Percentiles rank a stretch among this genome's conserved stretches.
Conservation (phyloP, 2,797 vertebrate species). For the Danio kyathit region DNA sequence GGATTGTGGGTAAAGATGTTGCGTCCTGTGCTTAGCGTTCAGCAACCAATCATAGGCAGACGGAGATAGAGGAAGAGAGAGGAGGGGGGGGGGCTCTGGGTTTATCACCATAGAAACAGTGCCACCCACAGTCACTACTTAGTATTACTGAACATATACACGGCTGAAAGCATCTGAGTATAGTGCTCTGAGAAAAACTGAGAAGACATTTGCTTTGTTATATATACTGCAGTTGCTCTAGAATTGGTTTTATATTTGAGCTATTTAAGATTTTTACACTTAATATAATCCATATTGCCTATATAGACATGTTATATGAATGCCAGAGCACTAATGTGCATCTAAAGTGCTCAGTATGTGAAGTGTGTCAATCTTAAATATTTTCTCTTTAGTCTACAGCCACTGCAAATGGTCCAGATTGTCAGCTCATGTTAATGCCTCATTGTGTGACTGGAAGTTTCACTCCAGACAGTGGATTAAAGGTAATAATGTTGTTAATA, state of each 20-base stretch:
- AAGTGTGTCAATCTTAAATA: too few relatives aligned
- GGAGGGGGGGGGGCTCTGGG: conserved; percentile 34
- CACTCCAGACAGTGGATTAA: too few relatives aligned
- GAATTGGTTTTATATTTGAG: not conserved
- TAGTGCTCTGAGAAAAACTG: not conserved
- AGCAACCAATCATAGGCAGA: conserved; percentile 59
- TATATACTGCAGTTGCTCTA: not conserved
- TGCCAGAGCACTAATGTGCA: not conserved
- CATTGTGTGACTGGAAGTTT: too few relatives aligned
- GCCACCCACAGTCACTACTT: conserved; percentile 50
- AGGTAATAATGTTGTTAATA: too few relatives aligned
- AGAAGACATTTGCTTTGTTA: not conserved
- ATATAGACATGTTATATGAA: not conserved
- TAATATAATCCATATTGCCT: not conserved
- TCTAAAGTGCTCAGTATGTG: not conserved
- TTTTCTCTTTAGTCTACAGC: too few relatives aligned
- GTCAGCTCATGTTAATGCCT: too few relatives aligned
- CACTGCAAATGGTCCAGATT: too few relatives aligned
- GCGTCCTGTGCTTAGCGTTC: conserved; percentile 37
- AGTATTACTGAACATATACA: conserved; percentile 32
- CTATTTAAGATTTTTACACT: too few relatives aligned
- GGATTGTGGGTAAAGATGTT: conserved; percentile 61
- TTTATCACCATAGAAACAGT: conserved; percentile 62
- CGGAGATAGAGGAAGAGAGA: conserved; percentile 16
- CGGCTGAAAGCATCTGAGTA: not conserved